Evolutionary conservation across 2,888 invertebrate genomes (phyloP), one percentile per base, ranked within the genome.

Genomic region (Drosophila setosimentum): DNA sequence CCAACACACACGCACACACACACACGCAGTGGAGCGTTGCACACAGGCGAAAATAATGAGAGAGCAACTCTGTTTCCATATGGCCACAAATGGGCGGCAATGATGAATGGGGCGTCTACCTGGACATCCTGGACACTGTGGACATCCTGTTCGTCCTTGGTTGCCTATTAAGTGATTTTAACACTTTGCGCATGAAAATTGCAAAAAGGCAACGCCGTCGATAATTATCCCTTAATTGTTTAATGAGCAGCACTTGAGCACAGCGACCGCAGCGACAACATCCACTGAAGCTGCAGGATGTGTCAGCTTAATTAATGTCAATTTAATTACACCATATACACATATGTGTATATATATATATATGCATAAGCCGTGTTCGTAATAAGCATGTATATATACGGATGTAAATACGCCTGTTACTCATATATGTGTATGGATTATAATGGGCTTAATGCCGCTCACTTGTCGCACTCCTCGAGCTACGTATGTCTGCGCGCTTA

Each of bases 181-280:
- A 87, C 87, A 87, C 87, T 89, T 90, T 86, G 82, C 89, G 83
- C 87, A 90, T 88, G 89, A 87, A 90, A 90, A 88, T 86, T 88
- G 83, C 89, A 90, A 86, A 87, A 88, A 89, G 85, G 85, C 85
- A 89, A 83, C 80, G 78, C 72, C 76, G 83, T 68, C 90, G 90
- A 88, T 90, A 87, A 87, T 87, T 87, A 87, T 87, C 84, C 87
- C 82, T 87, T 87, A 87, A 87, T 87, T 87, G 90, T 90, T 87
- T 87, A 87, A 87, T 90, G 87, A 87, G 90, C 83, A 74, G 89
- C 85, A 85, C 85, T 85, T 85, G 85, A 85, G 83, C 82, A 81
- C 35, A 6, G 24, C 54, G 24, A 24, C 18, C 18, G 35, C 54
- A 54, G 18, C 24, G 7, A 11, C 35, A 18, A 45, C 73, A 62